Evolutionary conservation across 2,113 vertebrate genomes (phyloP).

Genomic region (Picathartes gymnocephalus): DNA sequence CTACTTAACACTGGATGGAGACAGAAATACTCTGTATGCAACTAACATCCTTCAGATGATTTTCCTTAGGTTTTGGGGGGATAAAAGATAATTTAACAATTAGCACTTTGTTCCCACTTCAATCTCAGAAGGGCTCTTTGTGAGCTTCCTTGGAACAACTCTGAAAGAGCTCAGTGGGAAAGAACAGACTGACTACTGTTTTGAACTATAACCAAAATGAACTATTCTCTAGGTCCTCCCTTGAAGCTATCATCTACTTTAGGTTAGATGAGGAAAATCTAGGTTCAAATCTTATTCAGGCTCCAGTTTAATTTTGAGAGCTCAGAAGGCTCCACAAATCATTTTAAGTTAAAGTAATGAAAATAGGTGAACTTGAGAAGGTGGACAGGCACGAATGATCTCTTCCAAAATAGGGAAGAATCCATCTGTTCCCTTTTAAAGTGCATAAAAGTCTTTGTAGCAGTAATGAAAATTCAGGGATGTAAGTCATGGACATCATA

Average conservation of each 20-base stretch:
- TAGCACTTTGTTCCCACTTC: slow-evolving; percentile 65
- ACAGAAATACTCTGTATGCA: slow-evolving; percentile 61
- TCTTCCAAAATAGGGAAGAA: slow-evolving; percentile 55
- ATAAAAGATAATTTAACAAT: slow-evolving; percentile 60
- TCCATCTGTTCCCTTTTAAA: slow-evolving; percentile 64
- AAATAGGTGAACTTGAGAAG: slow-evolving; percentile 63
- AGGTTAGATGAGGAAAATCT: slow-evolving; percentile 44
- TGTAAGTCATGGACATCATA: slow-evolving; percentile 65
- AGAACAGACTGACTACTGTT: slow-evolving; percentile 51
- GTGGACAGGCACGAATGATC: slow-evolving; percentile 58
- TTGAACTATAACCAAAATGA: slow-evolving; percentile 60
- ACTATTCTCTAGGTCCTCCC: slow-evolving; percentile 47
- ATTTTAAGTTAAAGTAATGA: slow-evolving; percentile 59
- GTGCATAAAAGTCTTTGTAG: slow-evolving; percentile 47
- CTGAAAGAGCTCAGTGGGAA: slow-evolving; percentile 53
- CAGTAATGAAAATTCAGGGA: slow-evolving; percentile 63
- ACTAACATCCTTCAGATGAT: slow-evolving; percentile 47
- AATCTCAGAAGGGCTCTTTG: slow-evolving; percentile 44
- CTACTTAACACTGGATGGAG: slow-evolving; percentile 54
- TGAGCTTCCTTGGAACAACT: slow-evolving; percentile 47
- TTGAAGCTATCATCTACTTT: slow-evolving; percentile 49
- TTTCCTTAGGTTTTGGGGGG: slow-evolving; percentile 44
- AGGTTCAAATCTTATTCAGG: slow-evolving; percentile 59
- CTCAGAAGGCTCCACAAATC: slow-evolving; percentile 58
- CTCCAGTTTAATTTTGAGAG: slow-evolving; percentile 54